phyloP scores from a whole-genome alignment of 2,797 vertebrate genomes.

The Tamandua tetradactyla region DNA sequence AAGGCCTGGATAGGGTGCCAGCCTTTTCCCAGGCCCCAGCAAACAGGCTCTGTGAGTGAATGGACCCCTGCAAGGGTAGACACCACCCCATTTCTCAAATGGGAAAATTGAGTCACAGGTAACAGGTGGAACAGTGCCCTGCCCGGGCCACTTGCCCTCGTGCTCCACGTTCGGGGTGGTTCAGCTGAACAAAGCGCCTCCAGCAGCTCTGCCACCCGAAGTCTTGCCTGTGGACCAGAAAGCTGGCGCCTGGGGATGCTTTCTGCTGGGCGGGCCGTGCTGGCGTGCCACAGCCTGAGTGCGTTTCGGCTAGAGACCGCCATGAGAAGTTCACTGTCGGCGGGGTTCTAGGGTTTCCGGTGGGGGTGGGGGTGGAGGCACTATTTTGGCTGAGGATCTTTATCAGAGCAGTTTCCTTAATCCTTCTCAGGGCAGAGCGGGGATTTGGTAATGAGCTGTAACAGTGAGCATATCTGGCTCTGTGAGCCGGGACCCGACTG shows the following conservation, averaged over 20 bases:
- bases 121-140: background rate
- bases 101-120: background rate
- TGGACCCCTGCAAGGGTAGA: background rate
- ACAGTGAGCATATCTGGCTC: constrained; percentile 17
- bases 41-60: too few relatives aligned
- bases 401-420: constrained; percentile 37
- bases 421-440: constrained; percentile 49
- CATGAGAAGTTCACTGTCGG: background rate
- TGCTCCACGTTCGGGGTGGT: fast-evolving
- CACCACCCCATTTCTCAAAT: background rate
- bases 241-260: fast-evolving
- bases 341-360: constrained; percentile 52
- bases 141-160: background rate
- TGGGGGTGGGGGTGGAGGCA: background rate
- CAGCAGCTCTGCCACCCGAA: fast-evolving
- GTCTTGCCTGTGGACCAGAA: fast-evolving
- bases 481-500: constrained; percentile 50
- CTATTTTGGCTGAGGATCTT: constrained; percentile 54
- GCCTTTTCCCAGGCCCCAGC: background rate
- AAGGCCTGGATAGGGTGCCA: fast-evolving
- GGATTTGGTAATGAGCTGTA: constrained; percentile 63
- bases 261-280: background rate
- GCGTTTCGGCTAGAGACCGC: background rate
- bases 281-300: background rate
- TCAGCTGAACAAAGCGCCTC: background rate